These are phyloP conservation scores for Meloidogyne hapla DNA, from an alignment of 1,140 invertebrate species.

Conservation along the genomic window DNA sequence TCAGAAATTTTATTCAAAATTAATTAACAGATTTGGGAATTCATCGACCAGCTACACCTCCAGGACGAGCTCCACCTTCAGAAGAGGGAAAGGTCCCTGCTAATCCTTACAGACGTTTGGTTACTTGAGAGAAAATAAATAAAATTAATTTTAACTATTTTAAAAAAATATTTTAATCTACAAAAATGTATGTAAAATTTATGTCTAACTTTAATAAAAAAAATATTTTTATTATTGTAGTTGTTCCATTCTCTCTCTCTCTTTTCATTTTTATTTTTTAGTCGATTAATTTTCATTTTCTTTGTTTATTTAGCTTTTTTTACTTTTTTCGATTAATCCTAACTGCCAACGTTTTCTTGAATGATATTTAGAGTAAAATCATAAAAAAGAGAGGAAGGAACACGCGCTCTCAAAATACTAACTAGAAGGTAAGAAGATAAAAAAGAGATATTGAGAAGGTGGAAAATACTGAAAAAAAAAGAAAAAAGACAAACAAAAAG, in stretches of 20 bases:
- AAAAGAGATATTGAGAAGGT: not conserved
- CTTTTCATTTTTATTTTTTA: not conserved
- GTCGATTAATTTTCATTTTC: not conserved
- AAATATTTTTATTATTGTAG: not conserved
- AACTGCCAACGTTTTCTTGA: not conserved
- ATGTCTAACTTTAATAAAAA: too few species aligned
- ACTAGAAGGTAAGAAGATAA: not conserved
- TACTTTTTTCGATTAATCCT: not conserved
- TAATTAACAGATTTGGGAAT: not conserved
- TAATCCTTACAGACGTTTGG: not conserved
- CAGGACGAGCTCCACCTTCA: not conserved
- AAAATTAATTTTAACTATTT: not conserved
- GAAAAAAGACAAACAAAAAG: not conserved
- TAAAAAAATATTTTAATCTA: not conserved
- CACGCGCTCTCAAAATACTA: not conserved
- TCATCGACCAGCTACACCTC: not conserved
- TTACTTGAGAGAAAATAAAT: not conserved
- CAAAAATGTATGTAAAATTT: too few species aligned
- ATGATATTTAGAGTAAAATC: not conserved
- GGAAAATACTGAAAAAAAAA: not conserved
- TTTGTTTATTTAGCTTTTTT: slow-evolving; percentile 6
- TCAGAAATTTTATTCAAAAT: not conserved
- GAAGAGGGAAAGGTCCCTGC: not conserved
- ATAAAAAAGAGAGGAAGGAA: not conserved
- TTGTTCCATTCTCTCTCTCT: not conserved